These are phyloP conservation scores for Rambutsinella grinnellia DNA, from an alignment of 2,888 invertebrate species.

Conservation along the genomic window DNA sequence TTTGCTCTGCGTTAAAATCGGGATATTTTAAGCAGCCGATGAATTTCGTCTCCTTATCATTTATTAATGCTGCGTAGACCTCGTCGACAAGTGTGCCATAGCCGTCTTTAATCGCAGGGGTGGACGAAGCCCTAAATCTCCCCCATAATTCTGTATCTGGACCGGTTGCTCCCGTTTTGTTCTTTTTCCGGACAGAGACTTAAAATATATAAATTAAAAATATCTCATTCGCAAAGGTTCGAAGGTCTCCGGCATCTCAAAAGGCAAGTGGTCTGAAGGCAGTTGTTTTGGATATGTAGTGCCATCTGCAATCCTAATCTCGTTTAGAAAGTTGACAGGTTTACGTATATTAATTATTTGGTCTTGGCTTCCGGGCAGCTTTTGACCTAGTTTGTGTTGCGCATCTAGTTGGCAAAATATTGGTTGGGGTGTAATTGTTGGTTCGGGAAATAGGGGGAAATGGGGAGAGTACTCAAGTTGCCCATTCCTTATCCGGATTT, in stretches of 20 bases:
- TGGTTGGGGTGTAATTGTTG: too few relatives aligned
- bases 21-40: conserved; percentile 9
- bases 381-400: background rate
- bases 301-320: too few relatives aligned
- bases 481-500: background rate
- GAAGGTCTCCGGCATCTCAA: too few relatives aligned
- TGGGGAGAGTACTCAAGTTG: background rate
- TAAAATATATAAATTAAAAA: background rate
- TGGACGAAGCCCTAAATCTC: background rate
- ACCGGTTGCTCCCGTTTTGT: background rate
- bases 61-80: background rate
- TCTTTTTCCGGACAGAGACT: background rate
- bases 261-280: too few relatives aligned
- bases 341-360: background rate
- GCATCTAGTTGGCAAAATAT: background rate
- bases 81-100: background rate
- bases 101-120: too few relatives aligned
- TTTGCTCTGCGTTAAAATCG: background rate
- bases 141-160: background rate
- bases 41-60: background rate
- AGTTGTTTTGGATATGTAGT: too few relatives aligned
- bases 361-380: background rate
- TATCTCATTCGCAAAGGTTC: too few relatives aligned
- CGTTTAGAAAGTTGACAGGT: background rate
- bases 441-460: too few relatives aligned